A percentile compares a stretch with the other conserved stretches of the same genome.
phyloP scores from a whole-genome alignment of 2,888 invertebrate genomes.

The Ichneumon xanthorius region DNA sequence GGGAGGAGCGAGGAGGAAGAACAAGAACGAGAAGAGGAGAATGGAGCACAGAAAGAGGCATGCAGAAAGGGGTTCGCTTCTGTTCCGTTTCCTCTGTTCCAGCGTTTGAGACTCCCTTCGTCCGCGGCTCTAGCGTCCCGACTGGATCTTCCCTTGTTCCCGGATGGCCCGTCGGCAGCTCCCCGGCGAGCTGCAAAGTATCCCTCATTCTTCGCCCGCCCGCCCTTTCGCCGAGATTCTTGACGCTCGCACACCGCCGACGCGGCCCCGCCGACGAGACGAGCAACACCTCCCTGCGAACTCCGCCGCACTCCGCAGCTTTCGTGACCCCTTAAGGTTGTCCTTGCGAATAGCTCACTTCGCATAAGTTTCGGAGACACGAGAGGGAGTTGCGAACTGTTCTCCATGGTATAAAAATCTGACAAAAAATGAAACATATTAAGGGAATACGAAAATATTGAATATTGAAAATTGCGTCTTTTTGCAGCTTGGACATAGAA shows the following conservation, averaged over 20 bases:
- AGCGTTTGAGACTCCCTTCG: slow-evolving; percentile 12
- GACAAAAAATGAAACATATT: too few relatives aligned
- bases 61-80: slow-evolving; percentile 41
- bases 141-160: slow-evolving; percentile 32
- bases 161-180: slow-evolving; percentile 9
- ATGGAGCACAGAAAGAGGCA: neutral
- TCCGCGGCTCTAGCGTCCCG: neutral
- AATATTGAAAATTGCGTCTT: too few relatives aligned
- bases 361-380: too few relatives aligned
- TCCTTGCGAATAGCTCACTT: too few relatives aligned
- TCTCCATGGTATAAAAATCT: too few relatives aligned
- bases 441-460: too few relatives aligned
- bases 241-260: neutral
- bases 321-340: neutral
- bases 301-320: neutral
- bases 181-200: slow-evolving; percentile 32
- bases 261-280: neutral
- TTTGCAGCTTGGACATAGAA: too few relatives aligned
- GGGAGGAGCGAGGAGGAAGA: slow-evolving; percentile 25
- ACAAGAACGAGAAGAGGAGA: slow-evolving; percentile 10
- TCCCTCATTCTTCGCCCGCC: slow-evolving; percentile 17
- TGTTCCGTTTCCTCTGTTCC: slow-evolving; percentile 30
- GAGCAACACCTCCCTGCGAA: neutral
- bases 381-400: too few relatives aligned
- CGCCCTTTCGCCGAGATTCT: neutral